Conservation (phyloP, 2,113 vertebrate species). For the Oncorhynchus keta region DNA sequence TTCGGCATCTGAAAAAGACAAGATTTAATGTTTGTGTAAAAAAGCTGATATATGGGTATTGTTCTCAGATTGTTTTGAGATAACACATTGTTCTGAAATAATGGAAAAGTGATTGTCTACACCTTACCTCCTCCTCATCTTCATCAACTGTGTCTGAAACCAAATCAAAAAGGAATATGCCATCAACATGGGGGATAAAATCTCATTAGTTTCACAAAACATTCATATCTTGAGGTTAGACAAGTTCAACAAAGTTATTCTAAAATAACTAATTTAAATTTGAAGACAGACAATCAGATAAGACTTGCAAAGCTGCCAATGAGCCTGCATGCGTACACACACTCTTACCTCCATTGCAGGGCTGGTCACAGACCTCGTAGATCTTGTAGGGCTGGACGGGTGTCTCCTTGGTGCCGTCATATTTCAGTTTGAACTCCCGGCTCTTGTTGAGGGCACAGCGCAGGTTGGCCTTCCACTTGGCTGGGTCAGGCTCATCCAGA, state of each 20-base stretch:
- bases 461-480: conserved; percentile 96
- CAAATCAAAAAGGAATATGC: not conserved
- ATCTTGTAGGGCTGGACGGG: conserved; percentile 86
- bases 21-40: not conserved
- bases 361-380: conserved; percentile 85
- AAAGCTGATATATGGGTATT: not conserved
- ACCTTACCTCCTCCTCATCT: conserved; percentile 71
- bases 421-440: conserved; percentile 85
- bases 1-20: conserved; percentile 68
- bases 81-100: not conserved
- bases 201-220: not conserved
- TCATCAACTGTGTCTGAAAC: conserved; percentile 61
- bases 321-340: no score
- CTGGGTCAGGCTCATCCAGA: conserved; percentile 85
- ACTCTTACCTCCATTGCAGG: conserved; percentile 55
- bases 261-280: not conserved
- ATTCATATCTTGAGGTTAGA: not conserved
- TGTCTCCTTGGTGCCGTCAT: conserved; percentile 87
- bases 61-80: not conserved
- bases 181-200: not conserved
- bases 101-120: not conserved
- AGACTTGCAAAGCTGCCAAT: no score
- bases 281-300: not conserved
- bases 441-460: conserved; percentile 94
- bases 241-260: not conserved